phyloP scores from a whole-genome alignment of 53 echinoderm and acorn worm genomes.

The Patiria pectinifera region DNA sequence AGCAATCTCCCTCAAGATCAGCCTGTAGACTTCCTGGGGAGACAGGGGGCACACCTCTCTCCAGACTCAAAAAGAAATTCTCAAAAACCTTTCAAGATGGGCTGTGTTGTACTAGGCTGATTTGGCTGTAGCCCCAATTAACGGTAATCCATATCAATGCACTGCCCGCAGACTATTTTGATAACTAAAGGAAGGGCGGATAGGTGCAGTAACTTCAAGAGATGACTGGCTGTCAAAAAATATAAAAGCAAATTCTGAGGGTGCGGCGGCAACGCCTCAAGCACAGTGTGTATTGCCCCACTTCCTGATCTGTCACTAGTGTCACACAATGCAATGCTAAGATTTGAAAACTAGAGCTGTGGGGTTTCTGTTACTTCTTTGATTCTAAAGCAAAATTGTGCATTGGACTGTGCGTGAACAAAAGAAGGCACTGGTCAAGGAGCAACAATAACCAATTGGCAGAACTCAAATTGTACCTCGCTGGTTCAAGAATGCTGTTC shows the following conservation, averaged over 20 bases:
- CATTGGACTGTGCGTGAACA: no score
- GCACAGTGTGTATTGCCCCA: background rate
- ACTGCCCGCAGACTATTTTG: slow-evolving; percentile 52
- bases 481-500: no score
- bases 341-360: no score
- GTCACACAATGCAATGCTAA: no score
- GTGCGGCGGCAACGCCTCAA: background rate
- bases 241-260: background rate
- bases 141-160: slow-evolving; percentile 9
- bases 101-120: background rate
- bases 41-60: background rate
- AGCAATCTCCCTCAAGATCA: background rate
- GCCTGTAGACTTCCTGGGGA: background rate
- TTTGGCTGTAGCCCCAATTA: slow-evolving; percentile 32
- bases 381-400: no score
- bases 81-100: background rate
- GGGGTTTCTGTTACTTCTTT: no score
- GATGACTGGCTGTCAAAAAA: slow-evolving; percentile 24
- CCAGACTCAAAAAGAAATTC: background rate
- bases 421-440: no score
- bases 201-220: slow-evolving; percentile 3
- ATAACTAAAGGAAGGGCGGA: slow-evolving; percentile 40
- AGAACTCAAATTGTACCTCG: no score
- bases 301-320: background rate
- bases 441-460: no score